phyloP scores from a whole-genome alignment of 2,113 vertebrate species.

The Danionella cerebrum region DNA sequence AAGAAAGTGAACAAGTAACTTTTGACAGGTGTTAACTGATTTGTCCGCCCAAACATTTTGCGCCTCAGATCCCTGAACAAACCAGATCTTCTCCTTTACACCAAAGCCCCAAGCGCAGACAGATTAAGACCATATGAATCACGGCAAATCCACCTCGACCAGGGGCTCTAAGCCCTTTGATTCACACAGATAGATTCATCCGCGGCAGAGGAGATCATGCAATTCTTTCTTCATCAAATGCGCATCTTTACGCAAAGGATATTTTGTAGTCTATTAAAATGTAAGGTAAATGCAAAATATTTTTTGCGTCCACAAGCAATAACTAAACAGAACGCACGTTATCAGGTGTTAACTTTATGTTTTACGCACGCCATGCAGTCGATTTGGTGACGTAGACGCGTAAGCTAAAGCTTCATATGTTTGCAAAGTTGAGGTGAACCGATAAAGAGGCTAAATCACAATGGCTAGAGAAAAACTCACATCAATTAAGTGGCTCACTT shows the following conservation, averaged over 20 bases:
- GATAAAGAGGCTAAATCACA: background rate
- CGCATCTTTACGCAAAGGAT: no score
- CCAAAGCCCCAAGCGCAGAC: slow-evolving; percentile 63
- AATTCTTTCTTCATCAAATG: slow-evolving; percentile 50
- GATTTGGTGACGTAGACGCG: no score
- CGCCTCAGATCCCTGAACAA: slow-evolving; percentile 50
- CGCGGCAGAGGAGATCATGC: slow-evolving; percentile 45
- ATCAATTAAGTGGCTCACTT: background rate
- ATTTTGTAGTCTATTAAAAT: no score
- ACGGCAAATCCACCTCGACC: slow-evolving; percentile 68
- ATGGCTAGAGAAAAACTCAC: background rate
- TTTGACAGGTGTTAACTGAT: slow-evolving; percentile 43
- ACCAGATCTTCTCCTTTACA: slow-evolving; percentile 52
- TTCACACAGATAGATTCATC: slow-evolving; percentile 67
- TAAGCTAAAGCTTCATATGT: no score
- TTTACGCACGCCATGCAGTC: no score
- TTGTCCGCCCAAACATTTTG: slow-evolving; percentile 48
- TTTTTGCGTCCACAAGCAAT: no score
- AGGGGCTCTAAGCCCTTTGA: slow-evolving; percentile 74
- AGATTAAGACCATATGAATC: slow-evolving; percentile 76
- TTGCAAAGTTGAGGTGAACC: background rate
- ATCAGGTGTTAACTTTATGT: no score
- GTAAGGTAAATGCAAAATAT: no score
- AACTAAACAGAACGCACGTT: no score
- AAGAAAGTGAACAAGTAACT: slow-evolving; percentile 18